Percentiles rank a stretch among this genome's conserved stretches.
Conservation (phyloP, 1,140 invertebrate genomes). For the Olivierus martensii region DNA sequence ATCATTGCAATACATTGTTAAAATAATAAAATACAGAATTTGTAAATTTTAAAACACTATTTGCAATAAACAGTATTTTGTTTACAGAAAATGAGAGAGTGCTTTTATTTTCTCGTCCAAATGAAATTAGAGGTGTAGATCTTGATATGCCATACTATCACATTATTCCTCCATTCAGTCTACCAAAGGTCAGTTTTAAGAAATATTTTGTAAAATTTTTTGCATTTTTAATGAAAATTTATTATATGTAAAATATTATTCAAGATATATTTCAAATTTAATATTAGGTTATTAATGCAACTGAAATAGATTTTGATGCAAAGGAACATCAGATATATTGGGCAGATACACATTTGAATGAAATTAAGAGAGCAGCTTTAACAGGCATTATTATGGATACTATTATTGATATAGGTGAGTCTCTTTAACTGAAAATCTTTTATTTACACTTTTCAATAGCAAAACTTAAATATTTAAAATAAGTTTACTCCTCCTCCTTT, state of each 20-base stretch:
- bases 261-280: neutral
- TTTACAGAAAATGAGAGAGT: constrained; percentile 54
- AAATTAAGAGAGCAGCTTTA: constrained; percentile 53
- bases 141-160: constrained; percentile 54
- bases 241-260: too few relatives aligned
- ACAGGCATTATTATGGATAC: constrained; percentile 49
- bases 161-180: constrained; percentile 57
- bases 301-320: constrained; percentile 52
- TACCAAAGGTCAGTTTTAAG: constrained; percentile 37
- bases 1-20: too few relatives aligned
- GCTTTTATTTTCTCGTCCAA: constrained; percentile 52
- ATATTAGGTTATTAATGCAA: constrained; percentile 32
- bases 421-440: too few relatives aligned
- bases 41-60: too few relatives aligned
- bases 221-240: too few relatives aligned
- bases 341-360: constrained; percentile 56
- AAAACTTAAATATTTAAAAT: too few relatives aligned
- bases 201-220: neutral
- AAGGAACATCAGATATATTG: constrained; percentile 54
- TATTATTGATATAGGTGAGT: constrained; percentile 52
- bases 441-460: too few relatives aligned
- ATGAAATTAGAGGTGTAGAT: constrained; percentile 71
- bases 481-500: too few relatives aligned
- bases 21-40: too few relatives aligned
- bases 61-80: too few relatives aligned